Evolutionary conservation across 1,140 invertebrate species (phyloP), one percentile per base, ranked within the genome.

Genomic region (Drosophila lini): DNA sequence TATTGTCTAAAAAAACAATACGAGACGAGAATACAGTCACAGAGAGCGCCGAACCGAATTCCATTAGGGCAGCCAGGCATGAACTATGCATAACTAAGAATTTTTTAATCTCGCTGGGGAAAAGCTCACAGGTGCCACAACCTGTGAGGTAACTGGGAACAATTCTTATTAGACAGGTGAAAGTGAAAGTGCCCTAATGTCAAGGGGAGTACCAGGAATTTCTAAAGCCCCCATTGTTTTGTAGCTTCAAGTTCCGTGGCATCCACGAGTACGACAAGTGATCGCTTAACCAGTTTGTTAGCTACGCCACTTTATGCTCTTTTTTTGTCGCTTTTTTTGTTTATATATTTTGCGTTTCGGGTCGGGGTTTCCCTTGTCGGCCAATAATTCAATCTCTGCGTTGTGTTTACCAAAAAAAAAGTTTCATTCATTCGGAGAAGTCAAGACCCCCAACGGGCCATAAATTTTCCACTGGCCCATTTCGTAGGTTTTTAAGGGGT

Each of bases 51-150:
- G 31, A 55, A 38, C 36, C 31, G 58, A 69, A 86, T 86, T 86
- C 83, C 83, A 74, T 56, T 65, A 41, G 68, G 42, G 44, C 84
- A 83, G 45, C 73, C 52, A 89, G 73, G 80, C 84, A 86, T 86
- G 77, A 86, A 88, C 80, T 83, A 88, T 80, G 69, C 61, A 65
- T 60, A 65, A 61, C 80, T 67, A 80, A 88, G 83, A 86, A 86
- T 83, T 58, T 16, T 48, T 45, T 63, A 78, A 78, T 63, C 40
- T 38, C 3, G 34, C 5, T 7, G 13, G 28, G 16, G n/a, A 31
- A 16, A 15, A 19, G 41, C 10, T 4, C 34, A n/a, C 16, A 19
- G 13, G 44, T 22, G 42, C 11, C 31, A 2, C 31, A 2, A 38
- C 34, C 16, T 52, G 7, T 34, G 31, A 9, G 10, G 5, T 22